These are phyloP conservation scores for Eptesicus fuscus DNA, from an alignment of 2,113 vertebrate genomes.

Conservation along the genomic window DNA sequence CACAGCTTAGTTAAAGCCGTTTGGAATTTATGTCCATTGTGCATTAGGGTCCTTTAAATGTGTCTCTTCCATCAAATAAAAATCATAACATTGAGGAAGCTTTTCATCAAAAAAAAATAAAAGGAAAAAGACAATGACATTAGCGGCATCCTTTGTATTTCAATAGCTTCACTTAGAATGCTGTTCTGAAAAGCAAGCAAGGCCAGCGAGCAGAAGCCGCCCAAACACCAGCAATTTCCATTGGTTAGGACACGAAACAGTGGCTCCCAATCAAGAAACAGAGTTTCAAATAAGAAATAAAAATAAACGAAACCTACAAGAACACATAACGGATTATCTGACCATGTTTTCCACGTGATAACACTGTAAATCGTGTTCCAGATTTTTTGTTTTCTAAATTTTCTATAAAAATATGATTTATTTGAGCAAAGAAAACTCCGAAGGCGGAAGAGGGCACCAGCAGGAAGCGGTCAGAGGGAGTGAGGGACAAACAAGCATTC, in stretches of 20 bases:
- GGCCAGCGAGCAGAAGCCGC: background rate
- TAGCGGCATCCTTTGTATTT: background rate
- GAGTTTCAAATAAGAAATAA: background rate
- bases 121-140: background rate
- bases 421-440: background rate
- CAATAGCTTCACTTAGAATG: background rate
- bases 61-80: background rate
- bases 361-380: background rate
- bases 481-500: background rate
- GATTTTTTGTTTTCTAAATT: background rate
- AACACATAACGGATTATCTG: background rate
- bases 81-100: background rate
- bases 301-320: background rate
- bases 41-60: background rate
- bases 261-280: background rate
- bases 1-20: background rate
- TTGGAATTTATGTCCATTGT: background rate
- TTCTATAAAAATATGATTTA: background rate
- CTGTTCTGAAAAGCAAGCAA: background rate
- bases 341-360: background rate
- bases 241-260: background rate
- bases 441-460: background rate
- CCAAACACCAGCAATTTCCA: background rate
- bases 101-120: slow-evolving; percentile 29
- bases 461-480: background rate